These are phyloP conservation scores for Microplitis demolitor DNA, from an alignment of 1,140 invertebrate species.

Conservation along the genomic window DNA sequence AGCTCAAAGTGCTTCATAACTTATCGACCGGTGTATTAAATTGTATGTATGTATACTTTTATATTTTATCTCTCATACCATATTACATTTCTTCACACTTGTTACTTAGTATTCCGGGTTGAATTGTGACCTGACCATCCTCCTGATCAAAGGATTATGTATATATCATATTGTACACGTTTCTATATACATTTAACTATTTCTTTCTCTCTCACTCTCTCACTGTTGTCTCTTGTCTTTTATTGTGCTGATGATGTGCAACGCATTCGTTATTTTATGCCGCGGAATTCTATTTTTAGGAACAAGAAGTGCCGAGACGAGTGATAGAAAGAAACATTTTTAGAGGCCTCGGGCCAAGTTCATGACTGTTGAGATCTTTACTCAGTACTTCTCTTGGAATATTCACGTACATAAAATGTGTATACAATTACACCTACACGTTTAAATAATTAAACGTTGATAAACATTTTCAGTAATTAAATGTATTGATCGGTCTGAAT, in stretches of 20 bases:
- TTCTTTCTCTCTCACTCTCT: not conserved
- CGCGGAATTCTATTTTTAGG: conserved; percentile 23
- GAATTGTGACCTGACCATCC: no score
- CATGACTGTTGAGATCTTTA: conserved; percentile 1
- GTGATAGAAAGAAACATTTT: conserved; percentile 19
- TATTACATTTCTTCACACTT: no score
- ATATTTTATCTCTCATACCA: no score
- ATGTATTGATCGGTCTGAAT: not conserved
- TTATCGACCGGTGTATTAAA: no score
- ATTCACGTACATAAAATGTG: not conserved
- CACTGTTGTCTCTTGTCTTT: not conserved
- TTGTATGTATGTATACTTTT: no score
- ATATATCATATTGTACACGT: no score
- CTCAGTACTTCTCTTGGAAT: not conserved
- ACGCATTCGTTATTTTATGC: conserved; percentile 22
- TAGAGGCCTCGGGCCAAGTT: conserved; percentile 19
- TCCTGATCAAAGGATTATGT: no score
- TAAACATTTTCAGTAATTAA: not conserved
- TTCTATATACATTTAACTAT: no score
- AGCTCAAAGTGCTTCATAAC: no score
- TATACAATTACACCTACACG: not conserved
- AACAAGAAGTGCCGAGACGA: conserved; percentile 6
- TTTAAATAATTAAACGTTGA: no score
- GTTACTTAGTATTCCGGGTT: no score
- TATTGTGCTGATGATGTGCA: conserved; percentile 11